Percentiles rank a stretch among this genome's conserved stretches.
Evolutionary conservation across 2,797 vertebrate species (phyloP).

Genomic region (Adrianichthys oophorus): DNA sequence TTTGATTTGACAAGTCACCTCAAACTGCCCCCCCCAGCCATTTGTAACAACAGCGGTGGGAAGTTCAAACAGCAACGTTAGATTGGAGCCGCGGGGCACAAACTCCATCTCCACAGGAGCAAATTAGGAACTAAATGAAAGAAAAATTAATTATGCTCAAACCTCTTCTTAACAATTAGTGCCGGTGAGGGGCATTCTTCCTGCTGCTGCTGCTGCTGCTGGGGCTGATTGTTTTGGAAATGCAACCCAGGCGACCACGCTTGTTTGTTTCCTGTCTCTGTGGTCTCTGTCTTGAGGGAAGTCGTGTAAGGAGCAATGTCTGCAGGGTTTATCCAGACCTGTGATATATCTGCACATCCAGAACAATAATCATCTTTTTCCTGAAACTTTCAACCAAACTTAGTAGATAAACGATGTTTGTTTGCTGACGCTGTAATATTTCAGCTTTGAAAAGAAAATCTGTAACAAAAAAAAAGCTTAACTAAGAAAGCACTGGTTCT

Average conservation of each 20-base stretch:
- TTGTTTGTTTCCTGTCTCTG: slow-evolving; percentile 50
- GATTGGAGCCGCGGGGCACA: slow-evolving; percentile 65
- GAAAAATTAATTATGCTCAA: slow-evolving; percentile 72
- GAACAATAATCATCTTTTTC: too few relatives aligned
- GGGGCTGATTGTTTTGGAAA: slow-evolving; percentile 62
- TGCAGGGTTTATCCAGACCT: slow-evolving; percentile 14
- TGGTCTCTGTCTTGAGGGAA: slow-evolving; percentile 28
- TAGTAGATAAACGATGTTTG: too few relatives aligned
- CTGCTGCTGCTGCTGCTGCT: slow-evolving; percentile 36
- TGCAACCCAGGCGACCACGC: slow-evolving; percentile 47
- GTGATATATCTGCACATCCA: not conserved
- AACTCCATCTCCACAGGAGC: slow-evolving; percentile 49
- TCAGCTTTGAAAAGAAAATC: too few relatives aligned
- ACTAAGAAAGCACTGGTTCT: too few relatives aligned
- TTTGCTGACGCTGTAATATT: too few relatives aligned
- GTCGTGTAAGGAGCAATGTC: slow-evolving; percentile 28
- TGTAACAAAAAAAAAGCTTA: too few relatives aligned
- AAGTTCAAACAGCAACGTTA: slow-evolving; percentile 58
- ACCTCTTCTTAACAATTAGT: slow-evolving; percentile 70
- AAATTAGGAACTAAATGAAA: slow-evolving; percentile 67
- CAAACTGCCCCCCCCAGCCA: slow-evolving; percentile 21
- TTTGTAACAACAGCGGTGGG: slow-evolving; percentile 53
- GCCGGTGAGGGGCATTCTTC: slow-evolving; percentile 51
- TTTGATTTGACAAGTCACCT: slow-evolving; percentile 29
- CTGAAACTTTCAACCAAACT: too few relatives aligned